phyloP scores from a whole-genome alignment of 2,113 vertebrate genomes.

The Brienomyrus brachyistius region DNA sequence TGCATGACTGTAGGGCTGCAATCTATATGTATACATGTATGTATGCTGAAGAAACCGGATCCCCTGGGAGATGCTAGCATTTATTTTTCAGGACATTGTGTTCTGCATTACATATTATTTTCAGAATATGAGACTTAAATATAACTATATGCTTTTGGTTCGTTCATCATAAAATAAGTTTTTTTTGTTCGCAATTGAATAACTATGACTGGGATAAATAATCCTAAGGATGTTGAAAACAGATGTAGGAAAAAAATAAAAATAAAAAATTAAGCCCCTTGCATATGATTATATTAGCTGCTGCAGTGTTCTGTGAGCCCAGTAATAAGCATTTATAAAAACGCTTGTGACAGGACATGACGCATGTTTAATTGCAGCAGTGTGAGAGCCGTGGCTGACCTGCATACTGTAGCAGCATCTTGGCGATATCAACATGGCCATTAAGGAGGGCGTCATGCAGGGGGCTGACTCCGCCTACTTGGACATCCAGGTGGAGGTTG shows the following conservation, averaged over 20 bases:
- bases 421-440: conserved; percentile 80
- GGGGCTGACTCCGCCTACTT: conserved; percentile 86
- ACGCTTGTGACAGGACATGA: neutral
- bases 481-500: conserved; percentile 73
- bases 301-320: neutral
- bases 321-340: neutral
- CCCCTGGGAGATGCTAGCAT: neutral
- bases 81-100: neutral
- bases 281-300: neutral
- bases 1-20: neutral
- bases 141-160: neutral
- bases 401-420: conserved; percentile 77
- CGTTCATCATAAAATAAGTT: neutral
- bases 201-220: neutral
- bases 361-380: neutral
- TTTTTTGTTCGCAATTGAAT: neutral
- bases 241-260: neutral
- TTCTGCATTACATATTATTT: neutral
- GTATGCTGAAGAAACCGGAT: neutral
- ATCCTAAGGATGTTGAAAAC: neutral
- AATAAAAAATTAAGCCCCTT: neutral
- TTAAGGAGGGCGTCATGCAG: conserved; percentile 84
- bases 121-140: neutral
- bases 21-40: conserved; percentile 4
- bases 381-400: conserved; percentile 59